Evolutionary conservation across 1,140 invertebrate species (phyloP).

Genomic region (Watersipora subatra): DNA sequence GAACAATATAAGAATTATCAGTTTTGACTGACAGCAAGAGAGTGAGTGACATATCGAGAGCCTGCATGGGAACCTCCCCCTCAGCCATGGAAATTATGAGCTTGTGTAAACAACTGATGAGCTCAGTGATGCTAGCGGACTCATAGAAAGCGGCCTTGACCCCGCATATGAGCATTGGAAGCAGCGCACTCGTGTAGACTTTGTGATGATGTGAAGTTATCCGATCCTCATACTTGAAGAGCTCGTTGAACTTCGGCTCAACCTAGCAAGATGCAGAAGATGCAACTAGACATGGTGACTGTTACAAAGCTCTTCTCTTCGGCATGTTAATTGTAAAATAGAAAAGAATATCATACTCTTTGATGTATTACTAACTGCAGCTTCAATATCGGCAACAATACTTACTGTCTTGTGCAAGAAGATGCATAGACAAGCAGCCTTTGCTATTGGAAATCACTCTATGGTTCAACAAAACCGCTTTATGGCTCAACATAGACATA

Average conservation of each 20-base stretch:
- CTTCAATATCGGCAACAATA: too few species aligned
- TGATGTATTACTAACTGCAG: too few species aligned
- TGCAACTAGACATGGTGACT: neutral
- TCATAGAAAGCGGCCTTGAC: neutral
- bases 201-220: neutral
- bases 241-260: slow-evolving; percentile 43
- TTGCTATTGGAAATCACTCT: too few species aligned
- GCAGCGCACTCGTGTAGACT: neutral
- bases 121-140: neutral
- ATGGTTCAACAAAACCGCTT: too few species aligned
- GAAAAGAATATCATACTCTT: too few species aligned
- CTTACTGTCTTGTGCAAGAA: too few species aligned
- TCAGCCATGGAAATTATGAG: neutral
- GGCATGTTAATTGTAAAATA: too few species aligned
- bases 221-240: slow-evolving; percentile 20
- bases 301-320: too few species aligned
- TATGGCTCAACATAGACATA: too few species aligned
- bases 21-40: too few species aligned
- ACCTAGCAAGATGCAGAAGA: slow-evolving; percentile 29
- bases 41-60: neutral
- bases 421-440: too few species aligned
- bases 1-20: too few species aligned
- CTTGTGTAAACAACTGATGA: neutral
- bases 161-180: neutral
- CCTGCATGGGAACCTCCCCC: neutral